A percentile compares a stretch with the other conserved stretches of the same genome.
These are phyloP conservation scores for Cephalophus harveyi DNA, from an alignment of 2,113 vertebrate species.

Conservation along the genomic window DNA sequence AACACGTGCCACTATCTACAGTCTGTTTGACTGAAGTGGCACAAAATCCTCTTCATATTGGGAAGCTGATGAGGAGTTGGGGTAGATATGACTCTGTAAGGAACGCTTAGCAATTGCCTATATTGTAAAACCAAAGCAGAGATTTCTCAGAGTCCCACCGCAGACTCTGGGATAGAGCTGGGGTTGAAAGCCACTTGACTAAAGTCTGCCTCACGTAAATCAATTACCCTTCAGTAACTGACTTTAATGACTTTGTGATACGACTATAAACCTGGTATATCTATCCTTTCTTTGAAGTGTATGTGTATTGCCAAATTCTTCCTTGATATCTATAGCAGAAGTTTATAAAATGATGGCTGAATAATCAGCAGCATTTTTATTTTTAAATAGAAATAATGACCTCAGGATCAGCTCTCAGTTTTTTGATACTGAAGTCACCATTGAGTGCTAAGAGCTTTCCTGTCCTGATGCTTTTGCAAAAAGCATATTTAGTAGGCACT, in stretches of 20 bases:
- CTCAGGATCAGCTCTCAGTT: neutral
- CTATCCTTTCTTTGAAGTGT: slow-evolving; percentile 24
- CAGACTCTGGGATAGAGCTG: neutral
- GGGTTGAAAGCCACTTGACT: neutral
- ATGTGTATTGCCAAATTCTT: neutral
- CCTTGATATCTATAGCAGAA: neutral
- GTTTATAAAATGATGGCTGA: neutral
- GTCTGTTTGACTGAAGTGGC: neutral
- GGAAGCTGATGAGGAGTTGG: neutral
- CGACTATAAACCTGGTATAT: neutral
- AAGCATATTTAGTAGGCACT: slow-evolving; percentile 35
- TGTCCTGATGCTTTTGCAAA: slow-evolving; percentile 42
- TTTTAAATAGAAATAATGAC: neutral
- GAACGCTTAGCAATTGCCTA: neutral
- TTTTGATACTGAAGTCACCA: neutral
- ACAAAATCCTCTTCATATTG: neutral
- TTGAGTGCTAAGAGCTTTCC: slow-evolving; percentile 35
- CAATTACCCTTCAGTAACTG: neutral
- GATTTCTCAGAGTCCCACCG: neutral
- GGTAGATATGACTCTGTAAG: neutral
- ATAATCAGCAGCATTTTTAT: neutral
- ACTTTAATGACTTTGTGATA: neutral
- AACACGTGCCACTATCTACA: rapidly evolving
- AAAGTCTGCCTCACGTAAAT: neutral
- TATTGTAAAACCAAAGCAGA: neutral